phyloP scores from a whole-genome alignment of 2,888 invertebrate species.

The Eustalomyia histrio region DNA sequence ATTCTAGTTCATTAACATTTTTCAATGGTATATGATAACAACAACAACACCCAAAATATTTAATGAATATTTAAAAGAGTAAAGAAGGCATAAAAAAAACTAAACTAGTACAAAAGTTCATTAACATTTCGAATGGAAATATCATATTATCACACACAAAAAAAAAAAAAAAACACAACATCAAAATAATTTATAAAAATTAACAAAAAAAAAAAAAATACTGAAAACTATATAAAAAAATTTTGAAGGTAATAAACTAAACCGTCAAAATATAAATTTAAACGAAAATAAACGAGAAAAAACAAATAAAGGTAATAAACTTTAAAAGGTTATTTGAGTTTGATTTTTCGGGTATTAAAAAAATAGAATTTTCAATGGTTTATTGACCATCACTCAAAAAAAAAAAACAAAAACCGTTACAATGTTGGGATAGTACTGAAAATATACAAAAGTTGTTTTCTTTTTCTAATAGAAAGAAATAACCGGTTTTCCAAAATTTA shows the following conservation, averaged over 20 bases:
- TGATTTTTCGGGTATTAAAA: constrained; percentile 9
- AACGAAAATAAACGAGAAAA: constrained; percentile 20
- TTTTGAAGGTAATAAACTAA: constrained; percentile 42
- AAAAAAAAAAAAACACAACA: neutral
- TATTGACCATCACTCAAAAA: constrained; percentile 14
- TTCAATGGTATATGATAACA: neutral
- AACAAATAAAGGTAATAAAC: constrained; percentile 48
- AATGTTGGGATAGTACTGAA: constrained; percentile 62
- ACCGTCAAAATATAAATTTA: constrained; percentile 6
- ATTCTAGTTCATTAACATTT: neutral
- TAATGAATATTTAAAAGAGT: neutral
- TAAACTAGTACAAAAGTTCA: constrained; percentile 77
- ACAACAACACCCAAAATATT: neutral
- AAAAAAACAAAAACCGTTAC: constrained; percentile 49
- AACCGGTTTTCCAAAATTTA: neutral
- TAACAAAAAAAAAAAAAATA: neutral
- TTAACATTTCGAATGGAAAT: constrained; percentile 70
- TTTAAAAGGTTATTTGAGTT: constrained; percentile 49
- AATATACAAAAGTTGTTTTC: neutral
- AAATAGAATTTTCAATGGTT: constrained; percentile 18
- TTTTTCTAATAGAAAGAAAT: neutral
- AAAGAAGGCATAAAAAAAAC: neutral
- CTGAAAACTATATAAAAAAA: neutral
- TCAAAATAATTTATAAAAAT: constrained; percentile 12
- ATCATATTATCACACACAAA: neutral